These are phyloP conservation scores for Pseudocheirus occidentalis DNA, from an alignment of 2,797 vertebrate species.

Conservation along the genomic window DNA sequence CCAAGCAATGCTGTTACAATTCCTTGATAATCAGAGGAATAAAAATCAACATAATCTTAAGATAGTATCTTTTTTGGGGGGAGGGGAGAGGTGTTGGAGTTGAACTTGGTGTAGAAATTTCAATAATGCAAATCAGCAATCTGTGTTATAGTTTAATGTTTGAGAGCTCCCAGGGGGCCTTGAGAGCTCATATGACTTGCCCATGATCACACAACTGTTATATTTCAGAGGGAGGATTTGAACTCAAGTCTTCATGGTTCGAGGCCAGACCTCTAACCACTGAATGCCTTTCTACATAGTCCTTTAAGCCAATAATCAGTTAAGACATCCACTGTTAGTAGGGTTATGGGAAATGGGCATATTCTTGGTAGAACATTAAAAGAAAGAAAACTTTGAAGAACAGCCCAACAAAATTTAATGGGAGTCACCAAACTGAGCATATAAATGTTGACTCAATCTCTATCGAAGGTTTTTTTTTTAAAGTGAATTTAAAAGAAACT, in stretches of 20 bases:
- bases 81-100: background rate
- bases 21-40: background rate
- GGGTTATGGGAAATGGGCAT: background rate
- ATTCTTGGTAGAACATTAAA: background rate
- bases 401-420: background rate
- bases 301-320: background rate
- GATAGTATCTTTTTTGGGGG: background rate
- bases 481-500: background rate
- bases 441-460: background rate
- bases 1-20: background rate
- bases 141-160: background rate
- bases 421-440: background rate
- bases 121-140: background rate
- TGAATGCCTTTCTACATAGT: background rate
- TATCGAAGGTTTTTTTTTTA: background rate
- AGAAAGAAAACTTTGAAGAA: background rate
- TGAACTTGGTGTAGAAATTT: background rate
- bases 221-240: background rate
- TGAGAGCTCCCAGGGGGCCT: background rate
- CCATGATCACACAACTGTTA: background rate
- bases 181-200: background rate
- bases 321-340: background rate
- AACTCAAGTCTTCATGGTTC: background rate
- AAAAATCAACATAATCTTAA: background rate
- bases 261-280: background rate